phyloP scores from a whole-genome alignment of 2,113 vertebrate species.

The Recurvirostra avosetta region DNA sequence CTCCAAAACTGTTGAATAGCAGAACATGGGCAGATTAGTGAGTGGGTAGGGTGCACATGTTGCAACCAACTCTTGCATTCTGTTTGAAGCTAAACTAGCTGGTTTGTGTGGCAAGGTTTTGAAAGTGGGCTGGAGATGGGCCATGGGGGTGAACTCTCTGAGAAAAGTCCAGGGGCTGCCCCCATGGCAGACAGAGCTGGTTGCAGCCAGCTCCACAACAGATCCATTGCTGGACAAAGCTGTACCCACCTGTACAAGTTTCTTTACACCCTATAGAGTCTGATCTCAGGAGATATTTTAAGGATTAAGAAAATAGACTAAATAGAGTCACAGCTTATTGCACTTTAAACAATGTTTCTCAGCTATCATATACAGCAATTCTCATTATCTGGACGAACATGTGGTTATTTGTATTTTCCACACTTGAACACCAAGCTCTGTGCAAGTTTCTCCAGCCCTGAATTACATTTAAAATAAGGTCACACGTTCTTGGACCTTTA shows the following conservation, averaged over 20 bases:
- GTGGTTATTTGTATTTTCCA: neutral
- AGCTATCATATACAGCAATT: neutral
- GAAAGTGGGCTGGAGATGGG: neutral
- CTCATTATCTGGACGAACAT: neutral
- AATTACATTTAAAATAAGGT: neutral
- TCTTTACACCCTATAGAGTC: neutral
- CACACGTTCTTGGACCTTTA: neutral
- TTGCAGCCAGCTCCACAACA: neutral
- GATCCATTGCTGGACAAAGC: neutral
- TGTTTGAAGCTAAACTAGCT: neutral
- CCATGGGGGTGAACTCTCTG: fast-evolving
- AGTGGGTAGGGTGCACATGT: neutral
- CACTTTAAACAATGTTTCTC: neutral
- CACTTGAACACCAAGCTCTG: neutral
- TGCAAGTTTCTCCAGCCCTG: neutral
- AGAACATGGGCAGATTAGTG: neutral
- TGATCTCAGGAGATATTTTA: neutral
- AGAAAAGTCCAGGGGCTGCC: neutral
- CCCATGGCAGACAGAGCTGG: too few relatives aligned
- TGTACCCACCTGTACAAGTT: neutral
- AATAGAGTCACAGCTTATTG: neutral
- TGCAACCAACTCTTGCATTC: neutral
- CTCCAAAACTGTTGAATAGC: neutral
- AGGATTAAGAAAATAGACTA: neutral
- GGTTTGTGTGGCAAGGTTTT: neutral